phyloP scores from a whole-genome alignment of 2,797 vertebrate genomes.

The Girardinus metallicus region DNA sequence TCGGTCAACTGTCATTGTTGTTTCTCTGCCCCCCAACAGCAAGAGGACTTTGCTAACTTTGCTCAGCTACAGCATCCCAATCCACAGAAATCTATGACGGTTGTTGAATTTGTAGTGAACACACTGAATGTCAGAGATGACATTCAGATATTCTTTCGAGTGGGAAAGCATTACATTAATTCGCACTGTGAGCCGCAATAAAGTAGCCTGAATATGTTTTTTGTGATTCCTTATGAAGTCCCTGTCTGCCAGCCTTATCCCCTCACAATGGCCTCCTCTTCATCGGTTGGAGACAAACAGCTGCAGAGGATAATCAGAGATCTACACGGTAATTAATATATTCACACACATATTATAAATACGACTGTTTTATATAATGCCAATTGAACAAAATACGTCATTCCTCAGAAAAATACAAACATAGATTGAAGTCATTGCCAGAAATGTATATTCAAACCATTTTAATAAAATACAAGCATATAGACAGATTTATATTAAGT shows the following conservation, averaged over 20 bases:
- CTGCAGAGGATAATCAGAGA: constrained; percentile 94
- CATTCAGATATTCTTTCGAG: background rate
- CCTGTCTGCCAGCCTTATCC: constrained; percentile 18
- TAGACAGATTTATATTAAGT: background rate
- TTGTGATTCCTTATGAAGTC: constrained; percentile 11
- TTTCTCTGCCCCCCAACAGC: background rate
- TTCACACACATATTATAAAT: background rate
- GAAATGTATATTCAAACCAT: background rate
- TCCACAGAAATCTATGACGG: background rate
- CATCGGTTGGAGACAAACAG: constrained; percentile 87
- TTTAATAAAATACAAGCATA: background rate
- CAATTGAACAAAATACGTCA: background rate
- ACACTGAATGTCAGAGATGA: background rate
- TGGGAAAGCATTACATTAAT: background rate
- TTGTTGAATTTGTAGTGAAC: background rate
- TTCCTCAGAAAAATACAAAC: background rate
- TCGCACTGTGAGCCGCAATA: background rate
- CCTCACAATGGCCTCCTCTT: constrained; percentile 82
- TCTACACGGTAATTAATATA: constrained; percentile 85
- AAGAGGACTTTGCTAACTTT: constrained; percentile 37
- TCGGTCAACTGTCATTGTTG: constrained; percentile 29
- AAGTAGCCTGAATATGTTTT: constrained; percentile 3
- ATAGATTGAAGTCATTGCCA: background rate
- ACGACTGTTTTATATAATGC: background rate
- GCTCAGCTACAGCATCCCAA: background rate